Conservation (phyloP, 1,140 invertebrate genomes). For the Halesus radiatus region DNA sequence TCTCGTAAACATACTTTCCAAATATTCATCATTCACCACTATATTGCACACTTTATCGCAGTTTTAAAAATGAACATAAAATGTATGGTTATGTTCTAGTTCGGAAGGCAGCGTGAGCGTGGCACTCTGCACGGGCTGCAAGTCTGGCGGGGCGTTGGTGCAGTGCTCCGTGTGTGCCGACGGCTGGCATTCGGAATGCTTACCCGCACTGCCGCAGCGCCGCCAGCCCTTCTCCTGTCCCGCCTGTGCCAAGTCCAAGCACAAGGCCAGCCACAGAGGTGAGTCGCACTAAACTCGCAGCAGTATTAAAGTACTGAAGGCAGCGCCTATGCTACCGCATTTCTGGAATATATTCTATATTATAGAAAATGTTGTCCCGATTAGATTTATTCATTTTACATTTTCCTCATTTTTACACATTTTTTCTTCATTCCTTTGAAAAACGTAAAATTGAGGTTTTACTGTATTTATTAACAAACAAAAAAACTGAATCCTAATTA, state of each 20-base stretch:
- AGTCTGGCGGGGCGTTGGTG: constrained; percentile 63
- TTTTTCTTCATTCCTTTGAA: no score
- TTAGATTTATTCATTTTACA: no score
- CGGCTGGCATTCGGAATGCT: constrained; percentile 64
- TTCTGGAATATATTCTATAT: no score
- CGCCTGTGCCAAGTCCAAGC: constrained; percentile 55
- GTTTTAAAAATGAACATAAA: neutral
- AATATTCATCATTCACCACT: no score
- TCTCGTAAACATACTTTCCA: no score
- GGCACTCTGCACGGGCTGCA: constrained; percentile 61
- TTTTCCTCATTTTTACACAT: no score
- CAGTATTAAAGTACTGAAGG: no score
- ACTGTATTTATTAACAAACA: no score
- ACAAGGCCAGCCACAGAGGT: constrained; percentile 54
- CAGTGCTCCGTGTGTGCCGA: constrained; percentile 60
- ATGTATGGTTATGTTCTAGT: neutral
- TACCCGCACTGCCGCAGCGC: constrained; percentile 58
- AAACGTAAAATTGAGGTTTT: no score
- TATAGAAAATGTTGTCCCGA: no score
- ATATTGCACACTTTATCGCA: neutral
- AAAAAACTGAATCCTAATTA: no score
- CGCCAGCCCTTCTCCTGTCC: constrained; percentile 58
- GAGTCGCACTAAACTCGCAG: neutral
- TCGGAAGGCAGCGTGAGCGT: constrained; percentile 30
- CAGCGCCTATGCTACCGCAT: no score